These are phyloP conservation scores for Nomada ferruginata DNA, from an alignment of 2,888 invertebrate genomes.

Conservation along the genomic window DNA sequence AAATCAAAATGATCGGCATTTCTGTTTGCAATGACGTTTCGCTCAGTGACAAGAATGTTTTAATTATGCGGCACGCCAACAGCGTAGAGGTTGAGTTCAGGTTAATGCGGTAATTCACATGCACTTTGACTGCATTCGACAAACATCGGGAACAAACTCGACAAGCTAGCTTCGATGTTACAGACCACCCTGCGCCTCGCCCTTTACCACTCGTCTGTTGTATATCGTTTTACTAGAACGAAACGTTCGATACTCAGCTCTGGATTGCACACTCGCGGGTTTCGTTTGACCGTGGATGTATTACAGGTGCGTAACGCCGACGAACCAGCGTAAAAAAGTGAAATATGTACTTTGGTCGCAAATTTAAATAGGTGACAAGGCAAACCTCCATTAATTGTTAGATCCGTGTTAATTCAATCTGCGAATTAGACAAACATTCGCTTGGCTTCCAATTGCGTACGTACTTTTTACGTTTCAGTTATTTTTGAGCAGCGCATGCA, in stretches of 20 bases:
- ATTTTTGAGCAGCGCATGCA: no score
- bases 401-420: constrained; percentile 18
- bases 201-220: constrained; percentile 40
- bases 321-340: background rate
- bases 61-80: constrained; percentile 73
- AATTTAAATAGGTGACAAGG: background rate
- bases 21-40: constrained; percentile 67
- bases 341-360: background rate
- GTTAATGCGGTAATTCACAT: constrained; percentile 82
- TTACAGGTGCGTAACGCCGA: background rate
- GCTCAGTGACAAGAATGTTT: constrained; percentile 77
- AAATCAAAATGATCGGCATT: constrained; percentile 73
- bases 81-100: constrained; percentile 68
- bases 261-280: constrained; percentile 12
- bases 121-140: constrained; percentile 82
- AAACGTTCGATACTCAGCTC: constrained; percentile 59
- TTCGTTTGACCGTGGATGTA: constrained; percentile 31
- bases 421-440: no score
- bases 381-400: background rate
- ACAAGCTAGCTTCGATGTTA: constrained; percentile 73
- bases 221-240: constrained; percentile 61
- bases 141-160: constrained; percentile 79
- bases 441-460: no score
- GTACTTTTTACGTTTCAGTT: no score
- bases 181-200: constrained; percentile 50